Conservation (phyloP, 2,113 vertebrate genomes). For the Sprattus sprattus region DNA sequence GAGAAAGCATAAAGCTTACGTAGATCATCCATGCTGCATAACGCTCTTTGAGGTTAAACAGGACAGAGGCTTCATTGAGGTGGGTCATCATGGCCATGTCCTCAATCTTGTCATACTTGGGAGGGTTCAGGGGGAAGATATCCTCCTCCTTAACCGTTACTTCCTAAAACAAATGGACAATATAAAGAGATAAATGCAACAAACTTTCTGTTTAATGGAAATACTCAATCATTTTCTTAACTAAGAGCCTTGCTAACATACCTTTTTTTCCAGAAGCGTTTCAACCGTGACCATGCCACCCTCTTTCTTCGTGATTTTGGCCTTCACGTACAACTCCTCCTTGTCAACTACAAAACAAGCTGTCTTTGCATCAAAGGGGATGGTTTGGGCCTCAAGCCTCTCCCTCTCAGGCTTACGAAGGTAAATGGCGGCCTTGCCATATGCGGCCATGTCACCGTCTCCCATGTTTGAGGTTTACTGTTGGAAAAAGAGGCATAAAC, state of each 20-base stretch:
- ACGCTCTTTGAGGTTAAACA: slow-evolving; percentile 84
- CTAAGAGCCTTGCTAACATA: too few relatives aligned
- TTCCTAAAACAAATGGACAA: too few relatives aligned
- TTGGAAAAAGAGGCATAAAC: background rate
- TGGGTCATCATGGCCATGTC: slow-evolving; percentile 85
- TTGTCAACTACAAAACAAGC: slow-evolving; percentile 75
- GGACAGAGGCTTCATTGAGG: slow-evolving; percentile 73
- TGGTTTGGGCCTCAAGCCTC: slow-evolving; percentile 75
- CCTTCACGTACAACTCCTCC: slow-evolving; percentile 70
- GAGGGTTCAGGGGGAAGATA: slow-evolving; percentile 70
- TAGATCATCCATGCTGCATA: slow-evolving; percentile 84
- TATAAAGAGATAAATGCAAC: too few relatives aligned
- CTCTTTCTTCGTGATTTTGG: slow-evolving; percentile 71
- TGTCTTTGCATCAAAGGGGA: slow-evolving; percentile 76
- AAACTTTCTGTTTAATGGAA: too few relatives aligned
- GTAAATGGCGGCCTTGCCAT: too few relatives aligned
- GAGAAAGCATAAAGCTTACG: slow-evolving; percentile 55
- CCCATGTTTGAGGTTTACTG: slow-evolving; percentile 42
- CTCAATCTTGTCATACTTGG: slow-evolving; percentile 78
- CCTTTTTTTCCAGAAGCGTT: too few relatives aligned
- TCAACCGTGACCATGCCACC: slow-evolving; percentile 72
- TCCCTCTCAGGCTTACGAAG: too few relatives aligned
- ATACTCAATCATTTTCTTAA: too few relatives aligned
- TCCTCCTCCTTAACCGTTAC: too few relatives aligned
- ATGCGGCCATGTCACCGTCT: slow-evolving; percentile 46